Conservation (phyloP, 2,888 invertebrate species). For the Masnerella sp. region DNA sequence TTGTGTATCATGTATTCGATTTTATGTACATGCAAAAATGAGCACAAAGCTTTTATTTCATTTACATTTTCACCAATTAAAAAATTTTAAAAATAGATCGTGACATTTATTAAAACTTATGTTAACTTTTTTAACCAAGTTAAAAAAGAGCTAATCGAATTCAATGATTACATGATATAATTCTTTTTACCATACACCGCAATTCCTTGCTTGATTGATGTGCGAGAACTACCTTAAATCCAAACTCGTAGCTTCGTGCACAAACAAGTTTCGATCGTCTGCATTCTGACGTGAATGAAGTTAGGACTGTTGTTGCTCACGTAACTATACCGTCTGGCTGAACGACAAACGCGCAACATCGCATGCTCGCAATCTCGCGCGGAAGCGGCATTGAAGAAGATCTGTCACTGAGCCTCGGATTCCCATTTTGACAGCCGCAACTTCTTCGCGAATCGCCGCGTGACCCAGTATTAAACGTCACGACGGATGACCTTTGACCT, state of each 20-base stretch:
- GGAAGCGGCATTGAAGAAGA: slow-evolving; percentile 13
- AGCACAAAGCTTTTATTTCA: too few species aligned
- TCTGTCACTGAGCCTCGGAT: slow-evolving; percentile 2
- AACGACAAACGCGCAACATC: slow-evolving; percentile 14
- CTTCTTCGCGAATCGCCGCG: slow-evolving; percentile 4
- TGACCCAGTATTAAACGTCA: slow-evolving; percentile 17
- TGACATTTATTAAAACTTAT: too few species aligned
- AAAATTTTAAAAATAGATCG: too few species aligned
- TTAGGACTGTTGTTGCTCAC: slow-evolving; percentile 34
- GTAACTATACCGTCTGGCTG: slow-evolving; percentile 34
- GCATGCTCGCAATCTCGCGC: slow-evolving; percentile 2
- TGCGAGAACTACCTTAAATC: slow-evolving; percentile 31
- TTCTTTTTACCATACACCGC: slow-evolving; percentile 7
- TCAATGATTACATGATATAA: background rate
- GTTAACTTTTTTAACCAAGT: too few species aligned
- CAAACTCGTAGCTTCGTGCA: slow-evolving; percentile 32
- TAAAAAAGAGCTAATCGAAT: slow-evolving; percentile 3
- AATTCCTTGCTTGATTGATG: slow-evolving; percentile 41
- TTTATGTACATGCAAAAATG: too few species aligned
- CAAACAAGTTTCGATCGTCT: slow-evolving; percentile 47
- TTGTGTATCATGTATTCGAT: too few species aligned
- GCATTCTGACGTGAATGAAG: slow-evolving; percentile 31
- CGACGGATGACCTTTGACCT: slow-evolving; percentile 25
- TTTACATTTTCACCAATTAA: too few species aligned
- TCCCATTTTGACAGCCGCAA: slow-evolving; percentile 4